Evolutionary conservation across 2,113 vertebrate species (phyloP).

Genomic region (Polypterus bichir): DNA sequence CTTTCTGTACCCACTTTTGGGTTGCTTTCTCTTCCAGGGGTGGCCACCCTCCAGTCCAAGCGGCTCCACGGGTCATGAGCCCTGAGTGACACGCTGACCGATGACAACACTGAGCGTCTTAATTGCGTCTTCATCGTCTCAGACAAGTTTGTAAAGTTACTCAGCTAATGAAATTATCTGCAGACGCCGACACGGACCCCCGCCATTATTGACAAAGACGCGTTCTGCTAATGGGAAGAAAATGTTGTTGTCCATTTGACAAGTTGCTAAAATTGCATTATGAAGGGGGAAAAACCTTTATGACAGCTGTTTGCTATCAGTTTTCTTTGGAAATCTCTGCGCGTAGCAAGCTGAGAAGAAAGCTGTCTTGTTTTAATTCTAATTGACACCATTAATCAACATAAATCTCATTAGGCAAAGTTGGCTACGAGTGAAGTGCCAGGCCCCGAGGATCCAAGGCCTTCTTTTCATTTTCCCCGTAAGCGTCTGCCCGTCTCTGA

Average conservation of each 20-base stretch:
- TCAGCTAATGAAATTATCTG: too few relatives aligned
- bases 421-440: constrained; percentile 14
- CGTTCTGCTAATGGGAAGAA: not conserved
- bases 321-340: constrained; percentile 12
- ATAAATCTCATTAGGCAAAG: constrained; percentile 30
- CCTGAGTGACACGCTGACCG: too few relatives aligned
- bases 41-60: too few relatives aligned
- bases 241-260: not conserved
- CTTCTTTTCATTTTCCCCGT: constrained; percentile 14
- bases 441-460: constrained; percentile 16
- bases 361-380: constrained; percentile 14
- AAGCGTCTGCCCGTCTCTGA: constrained; percentile 4
- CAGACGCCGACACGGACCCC: too few relatives aligned
- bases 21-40: too few relatives aligned
- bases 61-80: too few relatives aligned
- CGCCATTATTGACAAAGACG: not conserved
- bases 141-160: too few relatives aligned
- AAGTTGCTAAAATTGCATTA: not conserved
- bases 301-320: constrained; percentile 9
- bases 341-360: constrained; percentile 17
- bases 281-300: not conserved
- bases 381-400: constrained; percentile 35
- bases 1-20: too few relatives aligned
- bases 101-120: too few relatives aligned
- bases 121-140: too few relatives aligned